These are phyloP conservation scores for Telmatochromis sp. DNA, from an alignment of 2,113 vertebrate genomes.

Conservation along the genomic window DNA sequence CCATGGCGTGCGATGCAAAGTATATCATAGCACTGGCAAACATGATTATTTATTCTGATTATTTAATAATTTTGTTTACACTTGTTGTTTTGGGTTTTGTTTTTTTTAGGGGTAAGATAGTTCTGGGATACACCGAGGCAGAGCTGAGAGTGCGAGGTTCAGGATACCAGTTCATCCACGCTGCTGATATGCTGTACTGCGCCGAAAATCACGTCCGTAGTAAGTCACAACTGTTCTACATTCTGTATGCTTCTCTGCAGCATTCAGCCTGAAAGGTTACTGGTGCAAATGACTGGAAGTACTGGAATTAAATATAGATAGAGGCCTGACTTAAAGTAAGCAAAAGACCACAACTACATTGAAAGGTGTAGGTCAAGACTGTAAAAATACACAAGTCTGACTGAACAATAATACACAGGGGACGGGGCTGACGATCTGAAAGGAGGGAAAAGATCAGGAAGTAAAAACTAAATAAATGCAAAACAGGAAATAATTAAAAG, in stretches of 20 bases:
- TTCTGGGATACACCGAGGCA: conserved; percentile 72
- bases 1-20: conserved; percentile 74
- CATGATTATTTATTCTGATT: not conserved
- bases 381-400: not conserved
- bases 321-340: not conserved
- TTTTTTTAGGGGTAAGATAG: conserved; percentile 62
- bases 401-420: not conserved
- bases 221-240: conserved; percentile 38
- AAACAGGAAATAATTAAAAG: not conserved
- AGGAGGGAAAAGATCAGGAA: not conserved
- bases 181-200: conserved; percentile 73
- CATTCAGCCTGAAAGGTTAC: not conserved
- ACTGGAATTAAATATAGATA: not conserved
- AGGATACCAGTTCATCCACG: conserved; percentile 75
- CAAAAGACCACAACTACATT: not conserved
- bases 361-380: not conserved
- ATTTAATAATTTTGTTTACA: not conserved
- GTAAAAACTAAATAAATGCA: not conserved
- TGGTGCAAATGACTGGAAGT: not conserved
- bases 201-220: conserved; percentile 72
- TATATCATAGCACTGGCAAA: not conserved
- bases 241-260: not conserved
- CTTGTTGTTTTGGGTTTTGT: not conserved
- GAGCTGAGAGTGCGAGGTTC: conserved; percentile 69
- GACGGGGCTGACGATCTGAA: not conserved